phyloP scores from a whole-genome alignment of 2,113 vertebrate genomes.

The Tamias sibiricus region DNA sequence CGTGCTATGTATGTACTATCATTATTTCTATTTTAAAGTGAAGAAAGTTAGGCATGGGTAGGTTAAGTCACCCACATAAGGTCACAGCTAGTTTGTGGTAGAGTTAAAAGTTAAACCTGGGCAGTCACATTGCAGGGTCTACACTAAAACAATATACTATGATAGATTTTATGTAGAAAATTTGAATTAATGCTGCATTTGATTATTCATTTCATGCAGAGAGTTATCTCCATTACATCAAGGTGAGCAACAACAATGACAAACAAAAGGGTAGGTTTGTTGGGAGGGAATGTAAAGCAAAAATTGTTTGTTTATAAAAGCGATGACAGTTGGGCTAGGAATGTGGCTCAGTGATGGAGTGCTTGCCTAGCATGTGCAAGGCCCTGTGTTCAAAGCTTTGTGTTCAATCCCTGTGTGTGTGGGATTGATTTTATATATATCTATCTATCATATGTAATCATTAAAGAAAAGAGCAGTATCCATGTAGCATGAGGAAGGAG shows the following conservation, averaged over 20 bases:
- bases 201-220: not conserved
- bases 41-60: not conserved
- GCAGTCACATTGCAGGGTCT: not conserved
- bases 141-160: not conserved
- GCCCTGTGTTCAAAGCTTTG: no score
- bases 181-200: not conserved
- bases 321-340: not conserved
- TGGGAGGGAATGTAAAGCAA: not conserved
- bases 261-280: not conserved
- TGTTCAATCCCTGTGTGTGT: no score
- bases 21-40: not conserved
- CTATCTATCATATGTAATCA: no score
- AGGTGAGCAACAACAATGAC: not conserved
- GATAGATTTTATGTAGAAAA: not conserved
- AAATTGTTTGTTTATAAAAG: not conserved
- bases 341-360: no score
- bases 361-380: no score
- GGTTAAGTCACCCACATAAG: not conserved
- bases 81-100: not conserved
- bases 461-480: not conserved
- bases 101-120: not conserved
- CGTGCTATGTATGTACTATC: not conserved
- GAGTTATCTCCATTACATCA: not conserved
- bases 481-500: not conserved
- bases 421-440: no score